Evolutionary conservation across 2,113 vertebrate species (phyloP).

Genomic region (Balaeniceps rex): DNA sequence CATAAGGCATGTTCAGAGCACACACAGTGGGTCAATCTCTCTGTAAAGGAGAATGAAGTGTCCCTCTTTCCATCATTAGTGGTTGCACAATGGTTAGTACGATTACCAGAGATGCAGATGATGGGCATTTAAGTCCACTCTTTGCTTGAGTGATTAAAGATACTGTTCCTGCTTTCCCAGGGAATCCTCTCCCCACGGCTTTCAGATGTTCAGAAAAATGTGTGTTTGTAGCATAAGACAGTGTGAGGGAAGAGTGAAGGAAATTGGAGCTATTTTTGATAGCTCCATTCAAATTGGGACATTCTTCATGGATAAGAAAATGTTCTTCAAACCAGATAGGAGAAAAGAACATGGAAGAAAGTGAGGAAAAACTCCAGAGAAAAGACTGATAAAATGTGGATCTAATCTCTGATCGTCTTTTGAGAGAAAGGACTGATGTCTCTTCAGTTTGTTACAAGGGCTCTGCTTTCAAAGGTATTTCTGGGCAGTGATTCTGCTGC

Average conservation of each 20-base stretch:
- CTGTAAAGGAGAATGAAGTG: background rate
- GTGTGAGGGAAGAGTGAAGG: background rate
- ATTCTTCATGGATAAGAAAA: background rate
- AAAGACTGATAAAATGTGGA: background rate
- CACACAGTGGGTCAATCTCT: background rate
- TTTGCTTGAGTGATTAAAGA: background rate
- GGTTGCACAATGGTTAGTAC: background rate
- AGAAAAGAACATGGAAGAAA: background rate
- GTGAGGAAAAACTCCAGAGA: background rate
- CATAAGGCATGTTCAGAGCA: background rate
- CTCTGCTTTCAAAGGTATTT: background rate
- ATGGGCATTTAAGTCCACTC: background rate
- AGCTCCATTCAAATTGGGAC: background rate
- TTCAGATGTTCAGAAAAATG: background rate
- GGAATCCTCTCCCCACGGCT: background rate
- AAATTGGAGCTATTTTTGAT: background rate
- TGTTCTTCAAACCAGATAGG: background rate
- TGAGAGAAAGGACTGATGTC: background rate
- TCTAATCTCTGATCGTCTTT: background rate
- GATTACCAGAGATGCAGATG: background rate
- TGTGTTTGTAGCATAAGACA: background rate
- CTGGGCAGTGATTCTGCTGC: background rate
- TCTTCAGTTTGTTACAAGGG: background rate
- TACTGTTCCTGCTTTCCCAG: background rate
- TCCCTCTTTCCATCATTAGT: background rate